These are phyloP conservation scores for Drosophila orosa DNA, from an alignment of 1,140 invertebrate genomes.

Conservation along the genomic window DNA sequence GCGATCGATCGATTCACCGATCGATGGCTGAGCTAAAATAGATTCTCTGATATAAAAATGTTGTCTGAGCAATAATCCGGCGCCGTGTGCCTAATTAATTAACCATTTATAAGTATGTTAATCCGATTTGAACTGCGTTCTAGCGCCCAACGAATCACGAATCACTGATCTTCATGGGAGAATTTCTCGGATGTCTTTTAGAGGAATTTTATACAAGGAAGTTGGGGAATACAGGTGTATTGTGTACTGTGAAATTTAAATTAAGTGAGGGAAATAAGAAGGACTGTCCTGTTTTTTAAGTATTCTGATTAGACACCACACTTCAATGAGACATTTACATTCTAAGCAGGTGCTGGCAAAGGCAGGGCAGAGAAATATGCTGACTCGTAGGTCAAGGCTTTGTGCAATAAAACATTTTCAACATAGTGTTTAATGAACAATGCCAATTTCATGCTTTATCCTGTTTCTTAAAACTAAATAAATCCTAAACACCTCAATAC, in stretches of 20 bases:
- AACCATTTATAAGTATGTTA: slow-evolving; percentile 81
- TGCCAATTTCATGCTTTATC: too few species aligned
- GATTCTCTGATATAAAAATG: slow-evolving; percentile 43
- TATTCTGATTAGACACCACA: too few species aligned
- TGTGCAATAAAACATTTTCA: too few species aligned
- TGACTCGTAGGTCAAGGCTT: too few species aligned
- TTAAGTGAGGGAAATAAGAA: neutral
- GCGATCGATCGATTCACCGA: slow-evolving; percentile 63
- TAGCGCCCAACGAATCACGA: slow-evolving; percentile 15
- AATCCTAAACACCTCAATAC: neutral
- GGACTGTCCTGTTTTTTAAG: neutral
- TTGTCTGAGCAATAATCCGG: slow-evolving; percentile 64
- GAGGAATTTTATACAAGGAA: neutral
- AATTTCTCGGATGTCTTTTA: neutral
- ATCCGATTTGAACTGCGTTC: slow-evolving; percentile 60
- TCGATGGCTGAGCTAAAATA: slow-evolving; percentile 39
- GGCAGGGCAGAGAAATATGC: too few species aligned
- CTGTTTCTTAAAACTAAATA: neutral
- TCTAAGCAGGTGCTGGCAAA: too few species aligned
- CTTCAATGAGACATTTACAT: too few species aligned
- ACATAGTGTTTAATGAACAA: too few species aligned
- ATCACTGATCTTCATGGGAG: slow-evolving; percentile 47
- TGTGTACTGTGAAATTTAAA: neutral
- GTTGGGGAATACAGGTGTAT: neutral
- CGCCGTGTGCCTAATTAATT: slow-evolving; percentile 78